Evolutionary conservation across 2,113 vertebrate genomes (phyloP).

Genomic region (Nothobranchius furzeri): DNA sequence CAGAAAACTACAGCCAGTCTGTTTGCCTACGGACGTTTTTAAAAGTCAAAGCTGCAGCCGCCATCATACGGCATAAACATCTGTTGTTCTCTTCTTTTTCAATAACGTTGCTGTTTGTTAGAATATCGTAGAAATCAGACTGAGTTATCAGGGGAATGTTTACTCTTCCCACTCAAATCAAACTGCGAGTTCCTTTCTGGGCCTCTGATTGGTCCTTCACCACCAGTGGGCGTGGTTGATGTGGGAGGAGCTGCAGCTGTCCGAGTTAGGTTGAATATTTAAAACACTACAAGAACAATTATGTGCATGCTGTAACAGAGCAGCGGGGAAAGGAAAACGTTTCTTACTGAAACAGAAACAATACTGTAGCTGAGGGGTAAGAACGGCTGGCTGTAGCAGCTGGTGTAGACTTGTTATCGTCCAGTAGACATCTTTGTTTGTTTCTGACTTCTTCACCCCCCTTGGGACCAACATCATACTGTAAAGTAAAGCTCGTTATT

Average conservation of each 20-base stretch:
- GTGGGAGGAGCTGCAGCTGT: constrained; percentile 11
- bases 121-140: no score
- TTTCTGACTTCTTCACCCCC: no score
- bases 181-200: neutral
- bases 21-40: no score
- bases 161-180: constrained; percentile 10
- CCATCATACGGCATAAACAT: no score
- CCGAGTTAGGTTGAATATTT: constrained; percentile 64
- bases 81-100: no score
- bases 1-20: no score
- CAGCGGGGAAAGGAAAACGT: neutral
- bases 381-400: neutral
- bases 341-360: neutral
- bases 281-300: constrained; percentile 35
- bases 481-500: no score
- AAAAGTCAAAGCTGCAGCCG: no score
- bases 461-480: no score
- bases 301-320: neutral
- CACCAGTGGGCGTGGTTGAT: constrained; percentile 6
- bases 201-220: constrained; percentile 52
- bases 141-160: neutral
- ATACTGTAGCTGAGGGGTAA: constrained; percentile 50
- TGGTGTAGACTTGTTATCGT: no score
- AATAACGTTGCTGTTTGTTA: no score
- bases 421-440: no score